These are phyloP conservation scores for Periphyllus acericola DNA, from an alignment of 2,888 invertebrate genomes.

Conservation along the genomic window DNA sequence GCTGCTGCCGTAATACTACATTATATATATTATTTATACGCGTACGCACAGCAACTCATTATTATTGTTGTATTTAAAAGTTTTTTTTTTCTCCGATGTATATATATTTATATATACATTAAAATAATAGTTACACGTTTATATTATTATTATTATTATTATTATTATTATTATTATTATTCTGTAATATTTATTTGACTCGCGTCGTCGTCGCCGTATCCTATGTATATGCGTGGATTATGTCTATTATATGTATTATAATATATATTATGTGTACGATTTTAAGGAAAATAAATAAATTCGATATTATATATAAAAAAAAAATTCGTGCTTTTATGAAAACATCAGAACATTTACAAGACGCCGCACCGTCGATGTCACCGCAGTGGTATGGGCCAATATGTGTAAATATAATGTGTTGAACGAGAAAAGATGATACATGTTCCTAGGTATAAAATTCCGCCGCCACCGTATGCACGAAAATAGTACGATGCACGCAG, in stretches of 20 bases:
- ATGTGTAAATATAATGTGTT: no score
- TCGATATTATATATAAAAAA: constrained; percentile 24
- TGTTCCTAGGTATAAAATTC: no score
- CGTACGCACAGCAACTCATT: constrained; percentile 28
- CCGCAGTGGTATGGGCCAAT: no score
- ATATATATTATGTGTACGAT: neutral
- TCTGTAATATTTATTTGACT: neutral
- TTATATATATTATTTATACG: constrained; percentile 16
- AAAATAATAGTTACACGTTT: neutral
- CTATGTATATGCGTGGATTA: neutral
- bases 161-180: neutral
- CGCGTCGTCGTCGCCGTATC: neutral
- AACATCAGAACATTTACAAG: no score
- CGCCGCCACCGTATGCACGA: no score
- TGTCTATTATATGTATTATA: constrained; percentile 1
- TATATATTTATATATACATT: constrained; percentile 10
- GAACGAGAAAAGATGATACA: no score
- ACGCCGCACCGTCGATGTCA: no score
- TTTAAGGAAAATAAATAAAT: constrained; percentile 42
- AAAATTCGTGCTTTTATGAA: no score
- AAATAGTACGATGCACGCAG: no score
- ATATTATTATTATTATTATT: no score
- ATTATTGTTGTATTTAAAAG: constrained; percentile 32
- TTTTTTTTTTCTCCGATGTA: neutral
- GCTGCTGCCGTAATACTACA: neutral